Evolutionary conservation across 2,797 vertebrate species (phyloP).

Genomic region (Fringilla coelebs): DNA sequence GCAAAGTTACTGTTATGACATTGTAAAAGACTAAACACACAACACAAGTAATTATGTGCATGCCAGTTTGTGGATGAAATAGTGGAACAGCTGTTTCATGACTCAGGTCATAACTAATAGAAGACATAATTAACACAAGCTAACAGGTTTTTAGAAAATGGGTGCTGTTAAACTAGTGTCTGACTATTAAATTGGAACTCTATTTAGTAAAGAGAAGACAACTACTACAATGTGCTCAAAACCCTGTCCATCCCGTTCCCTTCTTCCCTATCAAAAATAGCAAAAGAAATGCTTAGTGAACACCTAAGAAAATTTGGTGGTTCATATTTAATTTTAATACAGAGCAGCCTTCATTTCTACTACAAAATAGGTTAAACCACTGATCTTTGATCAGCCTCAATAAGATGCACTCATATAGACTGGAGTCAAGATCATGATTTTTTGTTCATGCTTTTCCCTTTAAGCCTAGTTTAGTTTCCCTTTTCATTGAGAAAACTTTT

Average conservation of each 20-base stretch:
- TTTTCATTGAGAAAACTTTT: neutral
- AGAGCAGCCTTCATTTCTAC: neutral
- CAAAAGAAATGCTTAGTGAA: neutral
- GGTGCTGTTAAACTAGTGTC: neutral
- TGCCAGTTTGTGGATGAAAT: neutral
- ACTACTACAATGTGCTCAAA: neutral
- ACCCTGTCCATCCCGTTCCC: neutral
- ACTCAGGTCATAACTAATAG: neutral
- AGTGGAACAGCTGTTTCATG: neutral
- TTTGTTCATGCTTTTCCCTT: neutral
- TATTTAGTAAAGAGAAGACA: neutral
- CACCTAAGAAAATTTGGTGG: neutral
- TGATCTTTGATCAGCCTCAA: neutral
- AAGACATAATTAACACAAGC: neutral
- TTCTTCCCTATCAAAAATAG: neutral
- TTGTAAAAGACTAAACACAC: neutral
- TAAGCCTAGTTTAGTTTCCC: neutral
- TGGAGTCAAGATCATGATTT: neutral
- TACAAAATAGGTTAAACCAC: neutral
- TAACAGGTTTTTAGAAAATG: conserved; percentile 6
- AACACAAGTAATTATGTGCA: neutral
- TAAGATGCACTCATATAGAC: neutral
- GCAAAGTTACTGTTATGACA: neutral
- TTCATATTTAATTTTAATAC: neutral
- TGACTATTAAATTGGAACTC: neutral